A percentile compares a stretch with the other conserved stretches of the same genome.
These are phyloP conservation scores for Latrodectus elegans DNA, from an alignment of 2,888 invertebrate species.

Conservation along the genomic window DNA sequence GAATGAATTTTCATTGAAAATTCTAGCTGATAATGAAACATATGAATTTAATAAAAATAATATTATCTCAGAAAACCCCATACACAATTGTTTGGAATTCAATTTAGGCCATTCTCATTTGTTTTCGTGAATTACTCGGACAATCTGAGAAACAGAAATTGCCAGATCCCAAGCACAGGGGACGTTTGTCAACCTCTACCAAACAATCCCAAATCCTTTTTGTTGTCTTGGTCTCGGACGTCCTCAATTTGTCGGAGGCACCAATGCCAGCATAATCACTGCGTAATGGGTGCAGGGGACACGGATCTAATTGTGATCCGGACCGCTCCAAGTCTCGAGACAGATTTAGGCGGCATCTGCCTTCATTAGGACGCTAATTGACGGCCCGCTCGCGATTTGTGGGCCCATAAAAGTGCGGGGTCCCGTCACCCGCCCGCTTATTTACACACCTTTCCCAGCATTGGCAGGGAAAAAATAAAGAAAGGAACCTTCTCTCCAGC, in stretches of 20 bases:
- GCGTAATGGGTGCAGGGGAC: constrained; percentile 55
- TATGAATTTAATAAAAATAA: no score
- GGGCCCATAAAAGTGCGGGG: constrained; percentile 47
- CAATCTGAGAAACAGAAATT: not conserved
- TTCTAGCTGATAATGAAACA: no score
- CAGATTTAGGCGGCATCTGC: constrained; percentile 65
- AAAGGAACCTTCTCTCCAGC: no score
- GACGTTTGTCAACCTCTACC: not conserved
- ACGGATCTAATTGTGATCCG: constrained; percentile 49
- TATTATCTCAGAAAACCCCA: no score
- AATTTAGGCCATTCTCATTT: not conserved
- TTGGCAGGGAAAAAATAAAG: no score
- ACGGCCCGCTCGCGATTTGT: constrained; percentile 60
- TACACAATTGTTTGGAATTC: no score
- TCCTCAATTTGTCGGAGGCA: constrained; percentile 26
- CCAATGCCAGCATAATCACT: constrained; percentile 49
- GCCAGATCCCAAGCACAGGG: not conserved
- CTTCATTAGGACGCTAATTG: constrained; percentile 65
- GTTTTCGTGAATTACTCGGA: not conserved
- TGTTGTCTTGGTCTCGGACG: constrained; percentile 30
- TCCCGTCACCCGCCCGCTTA: constrained; percentile 19
- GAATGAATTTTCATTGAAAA: no score
- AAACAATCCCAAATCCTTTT: not conserved
- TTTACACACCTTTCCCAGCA: constrained; percentile 13
- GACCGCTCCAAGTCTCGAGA: constrained; percentile 30